Percentiles rank a stretch among this genome's conserved stretches.
These are phyloP conservation scores for Malurus cyaneus DNA, from an alignment of 2,113 vertebrate species.

Conservation along the genomic window DNA sequence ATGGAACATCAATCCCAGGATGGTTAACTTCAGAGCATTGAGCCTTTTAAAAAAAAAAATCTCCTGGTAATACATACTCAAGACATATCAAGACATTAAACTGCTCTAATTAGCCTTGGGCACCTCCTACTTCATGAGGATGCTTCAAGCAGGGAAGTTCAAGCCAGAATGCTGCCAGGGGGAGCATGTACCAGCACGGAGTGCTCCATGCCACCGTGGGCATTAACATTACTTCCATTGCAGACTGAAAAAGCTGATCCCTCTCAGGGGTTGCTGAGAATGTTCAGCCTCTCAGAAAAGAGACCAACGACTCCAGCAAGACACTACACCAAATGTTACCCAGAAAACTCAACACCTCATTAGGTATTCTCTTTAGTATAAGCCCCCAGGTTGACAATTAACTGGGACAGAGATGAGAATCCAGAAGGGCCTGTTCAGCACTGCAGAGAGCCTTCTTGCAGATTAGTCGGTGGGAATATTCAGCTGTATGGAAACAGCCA, in stretches of 20 bases:
- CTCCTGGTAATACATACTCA: background rate
- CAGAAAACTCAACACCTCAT: background rate
- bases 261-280: background rate
- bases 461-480: background rate
- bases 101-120: background rate
- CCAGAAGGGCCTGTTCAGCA: background rate
- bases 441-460: background rate
- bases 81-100: background rate
- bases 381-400: background rate
- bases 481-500: background rate
- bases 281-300: background rate
- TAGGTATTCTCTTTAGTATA: background rate
- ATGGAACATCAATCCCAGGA: background rate
- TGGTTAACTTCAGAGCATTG: background rate
- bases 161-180: background rate
- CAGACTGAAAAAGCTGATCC: background rate
- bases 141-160: background rate
- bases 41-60: background rate
- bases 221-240: background rate
- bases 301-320: background rate
- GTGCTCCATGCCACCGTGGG: rapidly evolving
- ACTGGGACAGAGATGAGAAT: background rate
- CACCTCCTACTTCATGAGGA: rapidly evolving
- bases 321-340: background rate
- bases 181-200: background rate